These are phyloP conservation scores for Lateolabrax maculatus DNA, from an alignment of 2,797 vertebrate species.

Conservation along the genomic window DNA sequence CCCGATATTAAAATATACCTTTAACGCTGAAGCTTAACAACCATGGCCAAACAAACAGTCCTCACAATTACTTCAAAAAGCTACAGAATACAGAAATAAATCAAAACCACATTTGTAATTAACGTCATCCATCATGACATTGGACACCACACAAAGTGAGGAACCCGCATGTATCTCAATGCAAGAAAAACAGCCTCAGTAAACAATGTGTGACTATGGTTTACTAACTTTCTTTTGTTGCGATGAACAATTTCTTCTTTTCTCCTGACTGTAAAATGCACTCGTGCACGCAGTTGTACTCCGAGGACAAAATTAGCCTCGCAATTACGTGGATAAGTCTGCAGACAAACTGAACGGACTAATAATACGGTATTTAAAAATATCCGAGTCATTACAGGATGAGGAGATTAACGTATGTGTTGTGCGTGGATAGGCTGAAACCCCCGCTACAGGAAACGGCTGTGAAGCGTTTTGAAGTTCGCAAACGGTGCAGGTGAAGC, in stretches of 20 bases:
- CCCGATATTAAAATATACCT: neutral
- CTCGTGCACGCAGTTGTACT: neutral
- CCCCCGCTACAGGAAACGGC: constrained; percentile 4
- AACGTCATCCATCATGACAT: neutral
- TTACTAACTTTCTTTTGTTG: neutral
- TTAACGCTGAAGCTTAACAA: neutral
- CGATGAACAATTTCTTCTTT: no score
- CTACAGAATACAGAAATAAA: neutral
- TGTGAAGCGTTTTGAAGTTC: constrained; percentile 38
- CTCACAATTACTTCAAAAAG: neutral
- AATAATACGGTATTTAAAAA: constrained; percentile 76
- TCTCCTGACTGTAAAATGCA: neutral
- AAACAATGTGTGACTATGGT: neutral
- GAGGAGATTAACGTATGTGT: constrained; percentile 53
- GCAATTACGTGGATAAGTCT: constrained; percentile 26
- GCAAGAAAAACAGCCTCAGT: neutral
- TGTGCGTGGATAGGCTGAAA: neutral
- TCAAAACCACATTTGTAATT: neutral
- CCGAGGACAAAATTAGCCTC: neutral
- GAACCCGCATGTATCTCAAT: neutral
- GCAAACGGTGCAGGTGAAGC: neutral
- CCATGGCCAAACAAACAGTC: neutral
- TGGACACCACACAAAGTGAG: neutral
- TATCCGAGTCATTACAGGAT: constrained; percentile 60
- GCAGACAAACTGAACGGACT: constrained; percentile 43